Evolutionary conservation across 1,140 invertebrate species (phyloP).

Genomic region (Pseudomyrmex pallidus): DNA sequence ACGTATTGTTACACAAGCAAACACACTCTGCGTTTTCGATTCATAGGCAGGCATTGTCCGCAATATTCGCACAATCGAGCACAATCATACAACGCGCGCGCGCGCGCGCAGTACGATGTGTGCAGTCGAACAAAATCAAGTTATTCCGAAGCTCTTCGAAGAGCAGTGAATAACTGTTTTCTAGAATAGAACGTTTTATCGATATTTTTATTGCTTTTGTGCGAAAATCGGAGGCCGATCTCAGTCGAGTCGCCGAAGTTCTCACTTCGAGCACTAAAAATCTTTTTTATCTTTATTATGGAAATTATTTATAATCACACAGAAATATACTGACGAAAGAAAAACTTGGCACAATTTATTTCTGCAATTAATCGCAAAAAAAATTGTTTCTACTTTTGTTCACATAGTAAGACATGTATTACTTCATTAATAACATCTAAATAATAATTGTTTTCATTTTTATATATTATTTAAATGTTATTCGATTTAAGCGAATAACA

Average conservation of each 20-base stretch:
- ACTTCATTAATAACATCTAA: too few relatives aligned
- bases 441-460: neutral
- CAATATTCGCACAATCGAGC: neutral
- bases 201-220: neutral
- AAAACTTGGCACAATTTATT: too few relatives aligned
- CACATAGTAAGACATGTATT: too few relatives aligned
- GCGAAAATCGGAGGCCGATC: neutral
- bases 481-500: neutral
- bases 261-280: neutral
- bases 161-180: conserved; percentile 10
- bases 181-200: neutral
- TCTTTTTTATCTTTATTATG: neutral
- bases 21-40: neutral
- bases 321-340: too few relatives aligned
- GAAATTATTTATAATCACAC: neutral
- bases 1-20: neutral
- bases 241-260: neutral
- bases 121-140: neutral
- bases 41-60: neutral
- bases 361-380: too few relatives aligned
- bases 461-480: neutral
- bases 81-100: conserved; percentile 12
- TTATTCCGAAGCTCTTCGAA: neutral
- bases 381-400: too few relatives aligned
- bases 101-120: neutral